Conservation (phyloP, 2,797 vertebrate genomes). For the Agapornis canus region DNA sequence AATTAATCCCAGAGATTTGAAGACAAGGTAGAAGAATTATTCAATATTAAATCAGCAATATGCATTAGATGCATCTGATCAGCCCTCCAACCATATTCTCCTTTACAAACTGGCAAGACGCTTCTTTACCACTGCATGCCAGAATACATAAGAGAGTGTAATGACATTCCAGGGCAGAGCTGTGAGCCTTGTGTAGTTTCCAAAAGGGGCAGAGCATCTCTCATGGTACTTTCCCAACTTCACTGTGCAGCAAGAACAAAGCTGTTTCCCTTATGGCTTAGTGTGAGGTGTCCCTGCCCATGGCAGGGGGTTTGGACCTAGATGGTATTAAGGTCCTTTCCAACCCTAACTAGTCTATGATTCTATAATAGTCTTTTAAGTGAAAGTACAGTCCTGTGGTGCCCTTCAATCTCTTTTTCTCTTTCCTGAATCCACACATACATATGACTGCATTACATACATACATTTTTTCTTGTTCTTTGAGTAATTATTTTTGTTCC, state of each 20-base stretch:
- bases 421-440: background rate
- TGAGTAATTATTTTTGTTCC: constrained; percentile 57
- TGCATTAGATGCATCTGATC: background rate
- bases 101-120: background rate
- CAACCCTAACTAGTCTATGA: background rate
- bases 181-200: background rate
- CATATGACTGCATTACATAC: rapidly evolving
- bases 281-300: too few species aligned
- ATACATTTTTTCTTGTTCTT: background rate
- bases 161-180: background rate
- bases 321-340: background rate
- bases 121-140: background rate
- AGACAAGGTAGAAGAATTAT: background rate
- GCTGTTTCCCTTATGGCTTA: background rate
- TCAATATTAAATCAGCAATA: background rate
- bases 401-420: background rate
- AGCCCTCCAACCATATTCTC: background rate
- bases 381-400: background rate
- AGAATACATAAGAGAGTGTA: rapidly evolving
- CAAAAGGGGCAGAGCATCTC: background rate
- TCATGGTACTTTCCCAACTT: background rate
- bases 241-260: background rate
- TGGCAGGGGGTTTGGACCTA: background rate
- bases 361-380: background rate
- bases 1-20: background rate